Evolutionary conservation across 2,113 vertebrate species (phyloP), one percentile per base, ranked within the genome.

Genomic region (Oophaga pumilio): DNA sequence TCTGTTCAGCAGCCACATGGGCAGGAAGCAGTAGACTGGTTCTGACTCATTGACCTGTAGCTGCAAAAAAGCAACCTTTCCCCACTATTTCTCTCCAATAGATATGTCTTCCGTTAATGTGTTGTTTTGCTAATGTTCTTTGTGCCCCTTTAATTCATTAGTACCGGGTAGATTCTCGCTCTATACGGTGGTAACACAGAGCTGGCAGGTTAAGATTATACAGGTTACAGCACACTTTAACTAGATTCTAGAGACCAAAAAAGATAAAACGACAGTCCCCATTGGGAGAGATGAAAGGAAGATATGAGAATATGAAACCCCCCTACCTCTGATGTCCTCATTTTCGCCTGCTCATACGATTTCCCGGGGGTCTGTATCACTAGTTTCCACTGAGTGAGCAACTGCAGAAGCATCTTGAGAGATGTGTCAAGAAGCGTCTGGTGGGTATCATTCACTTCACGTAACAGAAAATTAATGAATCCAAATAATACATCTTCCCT

Each of bases 371-470:
- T 96, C 87, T 99, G 97, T 85, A 97, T 95, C 74, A 97, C 96
- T 82, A 99, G 92, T 89, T 97, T 97, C 98, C 98, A 99, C 73
- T 99, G 98, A 0, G 97, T 97, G 86, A 99, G 97, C 90, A 99
- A 93, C 91, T 99, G 98, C 22, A 99, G 95, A 57, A 99, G 95
- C 80, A 99, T 92, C 94, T 97, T 98, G 13, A 99, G 94, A n/a
- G 98, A 98, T 0, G 97, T 96, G 86, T 99, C 98, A 80, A 99
- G 96, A 85, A 99, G 96, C 5, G 95, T 95, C 91, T 98, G 96
- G 90, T 99, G 97, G 79, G 96, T 97, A 91, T 99, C 98, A 88
- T 96, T 97, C 43, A 99, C 97, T 93, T 99, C 98, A 1, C 98
- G 96, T 59, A 99, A 92, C 89, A 99, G 93, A 91, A 99, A 99